Evolutionary conservation across 2,888 invertebrate genomes (phyloP), one percentile per base, ranked within the genome.

Genomic region (Melanostoma mellinum): DNA sequence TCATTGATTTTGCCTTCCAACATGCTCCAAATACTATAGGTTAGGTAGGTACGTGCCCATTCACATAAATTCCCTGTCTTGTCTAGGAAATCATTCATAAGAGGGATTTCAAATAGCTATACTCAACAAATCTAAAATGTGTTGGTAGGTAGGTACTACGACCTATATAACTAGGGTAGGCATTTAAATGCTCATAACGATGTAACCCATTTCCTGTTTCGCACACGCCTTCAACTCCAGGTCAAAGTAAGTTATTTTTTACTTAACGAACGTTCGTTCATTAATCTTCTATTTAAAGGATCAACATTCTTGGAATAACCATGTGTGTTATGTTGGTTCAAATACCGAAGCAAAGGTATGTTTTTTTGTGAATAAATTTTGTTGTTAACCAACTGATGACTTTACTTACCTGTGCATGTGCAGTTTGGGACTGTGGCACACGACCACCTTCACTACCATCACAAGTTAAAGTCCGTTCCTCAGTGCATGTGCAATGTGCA

Each of bases 161-260:
- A 20, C 40, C 9, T 32, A 3, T 42, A 20, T 20, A 20, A 20
- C 1, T 20, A 20, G 42, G 6, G 58, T 42, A 9, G 32, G 40
- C 9, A 56, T 56, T 58, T 36, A 36, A 61, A 46, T 48, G 35
- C 61, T 9, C 9, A 46, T 35, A 36, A 35, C 35, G 48, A 65
- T 68, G 56, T 67, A 55, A 52, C 61, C 68, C 53, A 50, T 38
- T 63, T 68, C 20, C 42, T 33, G 9, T 36, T 20, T 20, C 20
- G 20, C 9, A 35, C 20, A 35, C 5, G 4, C n/a, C n/a, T 3
- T 30, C 6, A 6, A 3, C 4, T 35, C 2, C 50, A 44, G 74
- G 61, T 74, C 63, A 52, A 35, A 80, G 38, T 48, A 69, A 71
- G 80, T 71, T 69, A 32, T 40, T 56, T 63, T 44, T 32, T 50